Base-by-base conservation (phyloP, 2,888 invertebrate species). In the Drosophila paranaensis region DNA sequence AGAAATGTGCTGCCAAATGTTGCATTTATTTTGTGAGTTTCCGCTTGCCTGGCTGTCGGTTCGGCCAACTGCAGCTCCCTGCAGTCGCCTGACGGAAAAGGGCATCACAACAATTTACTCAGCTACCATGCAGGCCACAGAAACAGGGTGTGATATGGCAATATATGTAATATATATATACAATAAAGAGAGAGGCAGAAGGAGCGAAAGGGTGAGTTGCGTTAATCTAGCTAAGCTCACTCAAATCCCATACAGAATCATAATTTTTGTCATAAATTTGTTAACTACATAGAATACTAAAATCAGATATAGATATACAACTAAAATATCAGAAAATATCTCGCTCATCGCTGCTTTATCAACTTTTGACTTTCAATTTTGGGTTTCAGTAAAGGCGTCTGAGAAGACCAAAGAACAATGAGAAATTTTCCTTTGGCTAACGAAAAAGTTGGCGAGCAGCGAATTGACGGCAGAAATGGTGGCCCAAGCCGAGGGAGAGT, bases 21-120 rank as follows among this genome's bases (percentile, higher is more conserved):
- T 90, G 90, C 88, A 86, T 88, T 90, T 89, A 86, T 89, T 84
- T 86, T 90, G 89, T 82, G 76, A 86, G 88, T 74, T 90, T 90
- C 89, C 89, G 85, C 69, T 74, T 71, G 69, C 69, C 60, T 72
- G 63, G 55, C 65, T 65, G 64, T 56, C 67, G 39, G 45, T 61
- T 45, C 46, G 50, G 25, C 66, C 42, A 65, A 48, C 50, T 76
- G 66, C 30, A 45, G 45, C 53, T 43, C 46, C 30, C 53, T 57
- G 11, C 25, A 20, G 46, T 53, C 16, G 53, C 46, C 58, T 25
- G 62, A 71, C 56, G 57, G 45, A 63, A 70, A 61, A 77, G 69
- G 56, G 54, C 65, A 71, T 63, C 71, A 60, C 69, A 72, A 70
- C 69, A 71, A 79, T 74, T 74, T 74, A 67, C 68, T 45, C 65